Base-by-base conservation (phyloP, 2,888 invertebrate genomes). In the Aporophyla nigra region DNA sequence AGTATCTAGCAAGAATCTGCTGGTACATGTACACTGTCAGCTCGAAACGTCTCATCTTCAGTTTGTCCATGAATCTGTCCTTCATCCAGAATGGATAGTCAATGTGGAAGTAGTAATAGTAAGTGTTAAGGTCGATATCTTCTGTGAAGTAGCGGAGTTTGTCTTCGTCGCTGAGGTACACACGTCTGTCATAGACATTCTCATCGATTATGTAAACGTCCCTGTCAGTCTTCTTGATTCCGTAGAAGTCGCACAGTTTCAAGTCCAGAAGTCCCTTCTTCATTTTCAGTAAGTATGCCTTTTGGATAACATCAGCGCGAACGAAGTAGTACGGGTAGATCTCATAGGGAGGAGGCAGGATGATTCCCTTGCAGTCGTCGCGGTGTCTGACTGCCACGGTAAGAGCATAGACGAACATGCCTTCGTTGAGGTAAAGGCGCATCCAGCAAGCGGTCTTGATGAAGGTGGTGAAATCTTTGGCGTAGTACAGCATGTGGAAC, bases 241-340 rank as follows among this genome's bases (percentile, higher is more conserved):
- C 97, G 78, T 95, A 95, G 86, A 96, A 95, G 84, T 97, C 96
- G 79, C 96, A 95, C 69, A 97, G 94, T 89, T 97, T 97, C 73
- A 90, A 83, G 79, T 96, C 96, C 21, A 95, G 87, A 27, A 96
- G 91, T 33, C 95, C 96, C 78, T 88, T 95, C 90, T 94, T 97
- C 96, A 96, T 96, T 87, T 97, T 97, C 75, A 97, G 91, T 83
- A 96, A 78, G 88, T 97, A 97, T 9, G 97, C 95, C 73, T 96
- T 97, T 80, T 97, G 96, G 86, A 98, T 96, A n/a, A 98, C 97
- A 88, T 98, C 97, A 40, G 97, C 95, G 88, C 97, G 97, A 83
- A 98, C 97, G 93, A 97, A 98, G 91, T 97, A 97, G 94, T 97
- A 97, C 0, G 98, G 98, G 83, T 97, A 96, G 86, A 97, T 96